Conservation (phyloP, 2,888 invertebrate genomes). For the Agonopterix subpropinquella region DNA sequence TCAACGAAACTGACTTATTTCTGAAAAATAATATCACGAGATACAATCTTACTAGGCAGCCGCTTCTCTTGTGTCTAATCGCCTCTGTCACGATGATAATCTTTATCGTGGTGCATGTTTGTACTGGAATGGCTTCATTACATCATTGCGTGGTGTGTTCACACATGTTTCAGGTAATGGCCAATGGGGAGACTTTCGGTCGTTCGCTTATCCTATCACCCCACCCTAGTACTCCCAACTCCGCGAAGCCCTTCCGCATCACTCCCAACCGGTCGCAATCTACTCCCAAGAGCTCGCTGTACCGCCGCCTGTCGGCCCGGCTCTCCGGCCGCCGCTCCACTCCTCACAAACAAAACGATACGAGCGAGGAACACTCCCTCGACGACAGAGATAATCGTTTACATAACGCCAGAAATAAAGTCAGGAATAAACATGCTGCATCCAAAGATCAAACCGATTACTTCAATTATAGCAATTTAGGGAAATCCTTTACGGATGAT, state of each 20-base stretch:
- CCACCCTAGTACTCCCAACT: slow-evolving; percentile 56
- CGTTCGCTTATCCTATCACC: slow-evolving; percentile 77
- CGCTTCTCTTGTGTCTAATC: slow-evolving; percentile 56
- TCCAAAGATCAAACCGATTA: slow-evolving; percentile 41
- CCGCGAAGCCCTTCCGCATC: slow-evolving; percentile 46
- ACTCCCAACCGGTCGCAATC: slow-evolving; percentile 61
- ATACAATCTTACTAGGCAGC: slow-evolving; percentile 26
- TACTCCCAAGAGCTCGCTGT: slow-evolving; percentile 65
- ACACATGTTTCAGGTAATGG: slow-evolving; percentile 82
- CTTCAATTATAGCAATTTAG: slow-evolving; percentile 43
- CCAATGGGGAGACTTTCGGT: slow-evolving; percentile 80
- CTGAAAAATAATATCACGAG: not conserved
- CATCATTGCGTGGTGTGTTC: slow-evolving; percentile 77
- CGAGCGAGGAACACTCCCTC: slow-evolving; percentile 18
- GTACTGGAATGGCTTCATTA: slow-evolving; percentile 75
- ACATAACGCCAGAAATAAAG: slow-evolving; percentile 44
- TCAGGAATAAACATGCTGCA: slow-evolving; percentile 43
- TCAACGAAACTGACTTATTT: slow-evolving; percentile 8
- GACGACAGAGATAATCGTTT: slow-evolving; percentile 49
- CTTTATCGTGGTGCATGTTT: slow-evolving; percentile 63
- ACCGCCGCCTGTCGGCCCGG: slow-evolving; percentile 65
- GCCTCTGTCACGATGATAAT: slow-evolving; percentile 43
- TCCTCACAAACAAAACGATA: slow-evolving; percentile 31
- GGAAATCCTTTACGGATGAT: slow-evolving; percentile 47
- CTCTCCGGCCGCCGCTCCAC: slow-evolving; percentile 56